Conservation (phyloP, 2,888 invertebrate species). For the Agrochola litura region DNA sequence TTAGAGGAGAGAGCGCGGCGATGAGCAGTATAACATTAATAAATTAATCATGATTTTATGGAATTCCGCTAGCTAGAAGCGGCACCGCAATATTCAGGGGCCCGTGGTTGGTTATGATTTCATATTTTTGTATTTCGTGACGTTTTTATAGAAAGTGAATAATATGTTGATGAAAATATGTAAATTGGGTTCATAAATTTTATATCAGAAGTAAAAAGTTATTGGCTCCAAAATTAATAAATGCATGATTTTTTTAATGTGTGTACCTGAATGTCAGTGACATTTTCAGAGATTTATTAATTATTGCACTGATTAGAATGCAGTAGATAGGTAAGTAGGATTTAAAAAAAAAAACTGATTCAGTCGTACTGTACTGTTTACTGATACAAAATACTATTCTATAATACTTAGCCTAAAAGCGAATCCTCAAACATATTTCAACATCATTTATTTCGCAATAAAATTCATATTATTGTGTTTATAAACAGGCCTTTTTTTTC, state of each 20-base stretch:
- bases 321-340: background rate
- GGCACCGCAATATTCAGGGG: conserved; percentile 75
- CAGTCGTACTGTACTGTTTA: background rate
- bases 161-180: background rate
- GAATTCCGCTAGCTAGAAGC: conserved; percentile 84
- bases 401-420: no score
- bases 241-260: background rate
- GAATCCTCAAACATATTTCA: no score
- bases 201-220: background rate
- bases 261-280: background rate
- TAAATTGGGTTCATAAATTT: background rate
- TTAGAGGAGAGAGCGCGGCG: conserved; percentile 85
- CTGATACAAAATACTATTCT: background rate
- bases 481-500: no score
- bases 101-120: conserved; percentile 35
- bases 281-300: background rate
- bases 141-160: conserved; percentile 28
- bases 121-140: background rate
- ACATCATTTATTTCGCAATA: no score
- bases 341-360: background rate
- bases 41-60: conserved; percentile 90
- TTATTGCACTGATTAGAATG: background rate
- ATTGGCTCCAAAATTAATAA: background rate
- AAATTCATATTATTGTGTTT: no score
- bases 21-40: conserved; percentile 88